A percentile compares a stretch with the other conserved stretches of the same genome.
These are phyloP conservation scores for Apus apus DNA, from an alignment of 2,113 vertebrate genomes.

Conservation along the genomic window DNA sequence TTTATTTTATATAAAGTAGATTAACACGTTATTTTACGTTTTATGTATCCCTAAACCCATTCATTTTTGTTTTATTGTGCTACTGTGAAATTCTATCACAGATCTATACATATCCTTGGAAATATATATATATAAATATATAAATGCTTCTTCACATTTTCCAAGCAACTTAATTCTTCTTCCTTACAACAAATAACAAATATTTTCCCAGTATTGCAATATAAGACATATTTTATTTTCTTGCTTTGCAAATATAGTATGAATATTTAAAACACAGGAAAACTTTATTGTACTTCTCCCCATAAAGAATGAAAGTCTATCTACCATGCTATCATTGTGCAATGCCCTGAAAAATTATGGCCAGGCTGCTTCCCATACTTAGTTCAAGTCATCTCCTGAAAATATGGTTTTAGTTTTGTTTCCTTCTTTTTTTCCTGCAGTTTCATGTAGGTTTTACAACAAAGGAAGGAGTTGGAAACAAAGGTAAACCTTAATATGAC, in stretches of 20 bases:
- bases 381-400: not conserved
- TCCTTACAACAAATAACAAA: not conserved
- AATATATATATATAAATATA: not conserved
- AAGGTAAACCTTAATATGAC: not conserved
- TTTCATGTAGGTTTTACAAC: not conserved
- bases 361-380: not conserved
- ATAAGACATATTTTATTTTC: not conserved
- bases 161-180: not conserved
- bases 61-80: not conserved
- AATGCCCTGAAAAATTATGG: not conserved
- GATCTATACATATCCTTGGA: not conserved
- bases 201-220: not conserved
- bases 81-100: not conserved
- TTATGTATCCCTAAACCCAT: not conserved
- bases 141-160: not conserved
- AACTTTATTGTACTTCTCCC: not conserved
- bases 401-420: not conserved
- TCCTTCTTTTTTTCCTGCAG: not conserved
- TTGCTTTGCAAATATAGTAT: not conserved
- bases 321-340: not conserved
- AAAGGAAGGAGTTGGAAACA: not conserved
- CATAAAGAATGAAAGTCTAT: not conserved
- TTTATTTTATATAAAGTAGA: not conserved
- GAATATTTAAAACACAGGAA: not conserved
- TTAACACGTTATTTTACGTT: not conserved